Evolutionary conservation across 2,797 vertebrate species (phyloP), one percentile per base, ranked within the genome.

Genomic region (Cuniculus paca): DNA sequence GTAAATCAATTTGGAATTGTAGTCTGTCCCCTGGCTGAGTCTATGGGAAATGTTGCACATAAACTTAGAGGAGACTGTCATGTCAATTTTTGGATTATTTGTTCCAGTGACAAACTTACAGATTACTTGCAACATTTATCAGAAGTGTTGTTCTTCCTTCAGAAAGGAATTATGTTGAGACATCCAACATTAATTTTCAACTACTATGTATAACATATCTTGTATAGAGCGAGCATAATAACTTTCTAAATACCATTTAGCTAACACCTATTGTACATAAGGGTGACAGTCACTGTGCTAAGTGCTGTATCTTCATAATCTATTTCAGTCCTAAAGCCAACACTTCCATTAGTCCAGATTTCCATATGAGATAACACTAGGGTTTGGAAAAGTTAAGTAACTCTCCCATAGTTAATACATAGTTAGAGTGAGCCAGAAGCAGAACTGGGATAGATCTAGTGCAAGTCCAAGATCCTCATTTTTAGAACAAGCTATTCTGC

Each of bases 351-450:
- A 79, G 52, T 78, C 20, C 34, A 72, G 31, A 61, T 58, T 86
- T 80, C 24, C 60, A 34, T 22, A 78, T 14, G 8, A 88, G 20
- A 28, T 56, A 80, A 77, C n/a, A 48, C 26, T 36, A n/a, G 3
- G 5, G 2, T 75, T 94, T 91, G 48, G 39, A 93, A n/a, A 75
- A 56, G 80, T 75, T 82, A 83, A 84, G 9, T 42, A 52, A 94
- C 12, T 61, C 88, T 48, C 34, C 17, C 12, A 50, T 17, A 70
- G 39, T 79, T 83, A 58, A 56, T 48, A 54, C 16, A 68, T 28
- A 54, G 34, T n/a, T 88, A 80, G 58, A 85, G 14, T 70, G 10
- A 91, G 19, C 12, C 16, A 77, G 11, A 90, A 12, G 22, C 58
- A 88, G 85, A 63, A 7, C 36, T 84, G 26, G 1, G 77, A 48